phyloP scores from a whole-genome alignment of 2,113 vertebrate species.

The Galeopterus variegatus region DNA sequence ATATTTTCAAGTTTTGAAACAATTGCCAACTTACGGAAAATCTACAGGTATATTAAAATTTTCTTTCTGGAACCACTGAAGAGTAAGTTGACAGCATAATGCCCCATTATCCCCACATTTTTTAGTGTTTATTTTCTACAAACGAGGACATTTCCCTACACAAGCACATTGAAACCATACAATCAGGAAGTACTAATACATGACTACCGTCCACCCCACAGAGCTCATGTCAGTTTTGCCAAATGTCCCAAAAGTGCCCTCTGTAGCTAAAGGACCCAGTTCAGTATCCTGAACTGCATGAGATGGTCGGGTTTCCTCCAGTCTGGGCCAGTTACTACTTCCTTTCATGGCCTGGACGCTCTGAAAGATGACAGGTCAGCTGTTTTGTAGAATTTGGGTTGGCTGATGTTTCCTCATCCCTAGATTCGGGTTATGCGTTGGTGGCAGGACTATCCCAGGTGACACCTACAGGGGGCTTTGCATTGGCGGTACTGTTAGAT shows the following conservation, averaged over 20 bases:
- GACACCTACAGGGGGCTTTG: neutral
- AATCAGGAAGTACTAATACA: fast-evolving
- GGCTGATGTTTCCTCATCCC: fast-evolving
- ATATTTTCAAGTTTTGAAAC: neutral
- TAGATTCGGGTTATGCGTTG: fast-evolving
- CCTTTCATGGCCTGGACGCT: neutral
- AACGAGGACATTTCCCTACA: neutral
- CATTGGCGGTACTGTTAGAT: too few relatives aligned
- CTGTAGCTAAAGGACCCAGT: neutral
- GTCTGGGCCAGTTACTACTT: neutral
- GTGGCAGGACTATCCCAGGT: neutral
- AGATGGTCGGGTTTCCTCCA: fast-evolving
- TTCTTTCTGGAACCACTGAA: neutral
- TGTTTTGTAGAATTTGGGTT: neutral
- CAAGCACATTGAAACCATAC: fast-evolving
- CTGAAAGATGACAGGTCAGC: neutral
- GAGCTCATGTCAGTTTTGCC: neutral
- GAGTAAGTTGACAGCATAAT: neutral
- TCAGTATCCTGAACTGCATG: neutral
- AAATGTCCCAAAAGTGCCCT: neutral
- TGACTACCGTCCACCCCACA: fast-evolving
- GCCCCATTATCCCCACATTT: too few relatives aligned
- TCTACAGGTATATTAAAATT: neutral
- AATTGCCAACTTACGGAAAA: neutral
- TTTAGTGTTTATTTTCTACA: neutral